phyloP scores from a whole-genome alignment of 2,113 vertebrate species.

The Forbesichthys agassizii region DNA sequence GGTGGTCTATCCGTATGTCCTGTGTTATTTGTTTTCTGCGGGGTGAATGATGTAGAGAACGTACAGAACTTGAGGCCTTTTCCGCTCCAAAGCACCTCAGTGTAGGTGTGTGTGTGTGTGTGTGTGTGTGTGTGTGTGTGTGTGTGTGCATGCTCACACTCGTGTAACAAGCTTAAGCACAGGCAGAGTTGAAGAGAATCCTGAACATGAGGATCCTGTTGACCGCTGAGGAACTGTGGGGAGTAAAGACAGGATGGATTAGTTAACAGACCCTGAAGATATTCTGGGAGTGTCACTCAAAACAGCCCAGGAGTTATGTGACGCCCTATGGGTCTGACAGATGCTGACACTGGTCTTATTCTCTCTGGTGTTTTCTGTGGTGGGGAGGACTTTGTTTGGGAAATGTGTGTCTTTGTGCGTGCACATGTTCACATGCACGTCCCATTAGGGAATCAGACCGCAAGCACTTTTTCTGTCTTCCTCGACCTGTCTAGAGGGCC shows the following conservation, averaged over 20 bases:
- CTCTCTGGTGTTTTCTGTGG: constrained; percentile 4
- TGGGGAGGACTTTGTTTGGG: background rate
- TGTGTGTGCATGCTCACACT: background rate
- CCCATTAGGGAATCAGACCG: constrained; percentile 64
- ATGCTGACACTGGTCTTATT: constrained; percentile 30
- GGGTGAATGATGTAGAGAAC: constrained; percentile 67
- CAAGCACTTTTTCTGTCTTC: constrained; percentile 53
- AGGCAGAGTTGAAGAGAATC: constrained; percentile 42
- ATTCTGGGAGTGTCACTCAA: constrained; percentile 24
- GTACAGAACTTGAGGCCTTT: constrained; percentile 69
- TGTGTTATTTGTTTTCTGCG: constrained; percentile 59
- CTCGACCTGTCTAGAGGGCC: constrained; percentile 53
- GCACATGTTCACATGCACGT: constrained; percentile 9
- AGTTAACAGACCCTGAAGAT: constrained; percentile 35
- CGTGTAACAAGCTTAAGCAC: constrained; percentile 56
- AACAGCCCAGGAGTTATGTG: constrained; percentile 42
- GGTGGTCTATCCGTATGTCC: constrained; percentile 6
- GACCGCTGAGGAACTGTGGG: constrained; percentile 15
- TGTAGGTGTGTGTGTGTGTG: constrained; percentile 41
- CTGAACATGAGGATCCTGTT: constrained; percentile 43
- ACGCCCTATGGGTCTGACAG: constrained; percentile 52
- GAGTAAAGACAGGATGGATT: constrained; percentile 13
- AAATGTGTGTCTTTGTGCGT: constrained; percentile 18
- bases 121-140: background rate
- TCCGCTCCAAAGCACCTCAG: constrained; percentile 69